These are phyloP conservation scores for Pseudanteris insignis DNA, from an alignment of 2,888 invertebrate genomes.

Conservation along the genomic window DNA sequence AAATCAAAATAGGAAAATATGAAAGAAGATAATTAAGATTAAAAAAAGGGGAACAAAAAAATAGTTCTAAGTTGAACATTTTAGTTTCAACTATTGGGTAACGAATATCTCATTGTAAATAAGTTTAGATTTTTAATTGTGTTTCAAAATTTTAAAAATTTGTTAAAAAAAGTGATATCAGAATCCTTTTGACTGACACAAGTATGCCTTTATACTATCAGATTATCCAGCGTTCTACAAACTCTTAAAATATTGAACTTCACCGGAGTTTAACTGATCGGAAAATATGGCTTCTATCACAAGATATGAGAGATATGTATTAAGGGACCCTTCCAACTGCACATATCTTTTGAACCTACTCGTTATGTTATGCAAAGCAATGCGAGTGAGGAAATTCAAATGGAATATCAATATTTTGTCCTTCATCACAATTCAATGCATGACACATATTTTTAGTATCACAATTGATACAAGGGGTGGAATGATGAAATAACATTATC, in stretches of 20 bases:
- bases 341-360: conserved; percentile 32
- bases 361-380: conserved; percentile 34
- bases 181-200: conserved; percentile 26
- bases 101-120: too few relatives aligned
- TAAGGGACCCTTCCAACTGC: conserved; percentile 37
- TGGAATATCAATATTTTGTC: conserved; percentile 21
- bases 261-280: conserved; percentile 59
- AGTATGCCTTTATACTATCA: conserved; percentile 13
- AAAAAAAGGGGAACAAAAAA: too few relatives aligned
- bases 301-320: conserved; percentile 54
- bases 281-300: conserved; percentile 57
- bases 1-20: too few relatives aligned
- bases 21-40: too few relatives aligned
- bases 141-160: too few relatives aligned
- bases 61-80: too few relatives aligned
- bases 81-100: too few relatives aligned
- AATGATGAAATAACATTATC: too few relatives aligned
- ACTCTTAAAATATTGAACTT: conserved; percentile 53
- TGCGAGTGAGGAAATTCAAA: background rate
- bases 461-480: background rate
- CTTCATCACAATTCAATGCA: conserved; percentile 17
- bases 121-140: too few relatives aligned
- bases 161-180: too few relatives aligned
- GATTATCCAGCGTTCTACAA: conserved; percentile 21
- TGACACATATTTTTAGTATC: conserved; percentile 12